These are phyloP conservation scores for Aphrophora alni DNA, from an alignment of 2,888 invertebrate genomes.

Conservation along the genomic window DNA sequence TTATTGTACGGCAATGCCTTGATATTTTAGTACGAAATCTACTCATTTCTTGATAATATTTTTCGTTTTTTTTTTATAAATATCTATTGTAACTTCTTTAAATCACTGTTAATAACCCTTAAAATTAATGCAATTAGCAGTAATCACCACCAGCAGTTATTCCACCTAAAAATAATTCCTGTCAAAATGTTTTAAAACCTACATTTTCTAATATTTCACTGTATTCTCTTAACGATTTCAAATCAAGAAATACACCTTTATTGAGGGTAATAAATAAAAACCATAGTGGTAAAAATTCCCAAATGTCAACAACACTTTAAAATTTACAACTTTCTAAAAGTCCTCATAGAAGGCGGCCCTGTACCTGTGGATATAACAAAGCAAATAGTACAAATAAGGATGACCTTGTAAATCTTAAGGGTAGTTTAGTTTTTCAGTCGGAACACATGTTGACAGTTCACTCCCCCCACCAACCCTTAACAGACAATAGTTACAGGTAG, in stretches of 20 bases:
- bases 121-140: no score
- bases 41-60: no score
- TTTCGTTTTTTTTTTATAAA: no score
- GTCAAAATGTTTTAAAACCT: no score
- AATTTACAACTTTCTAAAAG: background rate
- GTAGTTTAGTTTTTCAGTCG: background rate
- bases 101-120: no score
- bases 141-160: no score
- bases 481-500: background rate
- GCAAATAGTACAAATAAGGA: background rate
- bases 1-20: no score
- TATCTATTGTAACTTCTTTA: no score
- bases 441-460: background rate
- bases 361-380: background rate
- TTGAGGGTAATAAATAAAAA: background rate
- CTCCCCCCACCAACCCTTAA: background rate
- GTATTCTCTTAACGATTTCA: no score
- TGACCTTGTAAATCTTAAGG: background rate
- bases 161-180: no score
- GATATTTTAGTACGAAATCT: no score
- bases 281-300: background rate
- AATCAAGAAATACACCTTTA: background rate
- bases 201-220: no score
- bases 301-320: background rate
- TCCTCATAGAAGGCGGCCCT: background rate